Percentiles rank a stretch among this genome's conserved stretches.
Conservation (phyloP, 2,888 invertebrate genomes). For the Punctoribates punctum region DNA sequence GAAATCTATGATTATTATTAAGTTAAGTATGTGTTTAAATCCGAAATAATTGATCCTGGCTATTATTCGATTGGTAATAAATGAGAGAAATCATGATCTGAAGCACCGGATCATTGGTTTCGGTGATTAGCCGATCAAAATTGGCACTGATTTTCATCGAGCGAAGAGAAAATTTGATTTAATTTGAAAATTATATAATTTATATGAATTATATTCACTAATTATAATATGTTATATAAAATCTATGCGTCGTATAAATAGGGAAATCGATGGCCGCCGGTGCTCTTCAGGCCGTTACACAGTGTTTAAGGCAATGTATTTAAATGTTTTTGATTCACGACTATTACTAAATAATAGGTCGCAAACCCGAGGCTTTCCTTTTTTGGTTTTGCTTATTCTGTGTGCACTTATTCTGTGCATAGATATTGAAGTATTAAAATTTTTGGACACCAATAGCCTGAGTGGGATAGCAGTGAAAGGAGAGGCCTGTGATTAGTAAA, state of each 20-base stretch:
- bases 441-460: not conserved
- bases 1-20: too few relatives aligned
- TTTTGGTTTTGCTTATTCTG: not conserved
- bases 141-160: not conserved
- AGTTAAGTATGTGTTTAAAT: too few relatives aligned
- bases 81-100: too few relatives aligned
- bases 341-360: conserved; percentile 15
- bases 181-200: conserved; percentile 16
- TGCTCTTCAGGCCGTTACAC: not conserved
- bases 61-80: too few relatives aligned
- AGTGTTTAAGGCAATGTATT: not conserved
- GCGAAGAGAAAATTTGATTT: not conserved
- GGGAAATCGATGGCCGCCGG: not conserved
- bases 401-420: not conserved
- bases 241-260: too few relatives aligned
- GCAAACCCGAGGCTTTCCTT: not conserved
- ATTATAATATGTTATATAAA: not conserved
- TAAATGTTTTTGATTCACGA: not conserved
- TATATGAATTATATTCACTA: not conserved
- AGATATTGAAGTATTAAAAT: not conserved
- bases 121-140: not conserved
- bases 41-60: too few relatives aligned
- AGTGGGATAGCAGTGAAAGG: not conserved
- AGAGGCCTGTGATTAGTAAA: conserved; percentile 3
- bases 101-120: too few relatives aligned